Evolutionary conservation across 1,140 invertebrate genomes (phyloP), one percentile per base, ranked within the genome.

Genomic region (Papilio helenus): DNA sequence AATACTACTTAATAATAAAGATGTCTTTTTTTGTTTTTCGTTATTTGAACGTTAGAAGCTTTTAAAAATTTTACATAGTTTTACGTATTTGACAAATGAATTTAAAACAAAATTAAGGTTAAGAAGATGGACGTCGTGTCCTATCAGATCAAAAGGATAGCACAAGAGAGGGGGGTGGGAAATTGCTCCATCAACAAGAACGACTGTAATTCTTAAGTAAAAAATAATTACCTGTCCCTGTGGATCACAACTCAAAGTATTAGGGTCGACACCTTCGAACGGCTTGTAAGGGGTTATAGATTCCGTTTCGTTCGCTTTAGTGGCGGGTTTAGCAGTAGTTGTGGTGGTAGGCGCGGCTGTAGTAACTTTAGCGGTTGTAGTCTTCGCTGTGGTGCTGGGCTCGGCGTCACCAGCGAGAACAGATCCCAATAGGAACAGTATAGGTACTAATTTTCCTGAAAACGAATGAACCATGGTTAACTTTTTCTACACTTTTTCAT

Each of bases 241-340:
- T 10, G 92, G 90, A 34, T 94, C 92, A 77, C 92, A 94, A 8
- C 85, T 85, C 7, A 92, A 78, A 0, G 87, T 81, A 72, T 94
- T 90, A 3, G 91, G 91, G 76, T 94, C 89, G 0, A 92, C 88
- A 8, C 85, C 85, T 5, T 83, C 46, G 10, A 87, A 81, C 44
- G 20, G 68, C 34, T n/a, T 77, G n/a, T 79, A 79, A 7, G 44
- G 20, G 1, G 61, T 79, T 23, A 55, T 51, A 3, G 61, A 29
- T 29, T 55, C 46, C 1, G 73, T 16, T 34, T 5, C 73, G 4
- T 29, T 76, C 0, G 58, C 14, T 39, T 58, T 77, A 9, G 55
- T 77, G 10, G 55, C n/a, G 2, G 51, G 58, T 14, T 58, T 77
- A 0, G 26, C 58, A 2, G 76, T 44, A 4, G 72, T 74, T 1